Evolutionary conservation across 2,888 invertebrate genomes (phyloP).

Genomic region (Lochmaea crataegi): DNA sequence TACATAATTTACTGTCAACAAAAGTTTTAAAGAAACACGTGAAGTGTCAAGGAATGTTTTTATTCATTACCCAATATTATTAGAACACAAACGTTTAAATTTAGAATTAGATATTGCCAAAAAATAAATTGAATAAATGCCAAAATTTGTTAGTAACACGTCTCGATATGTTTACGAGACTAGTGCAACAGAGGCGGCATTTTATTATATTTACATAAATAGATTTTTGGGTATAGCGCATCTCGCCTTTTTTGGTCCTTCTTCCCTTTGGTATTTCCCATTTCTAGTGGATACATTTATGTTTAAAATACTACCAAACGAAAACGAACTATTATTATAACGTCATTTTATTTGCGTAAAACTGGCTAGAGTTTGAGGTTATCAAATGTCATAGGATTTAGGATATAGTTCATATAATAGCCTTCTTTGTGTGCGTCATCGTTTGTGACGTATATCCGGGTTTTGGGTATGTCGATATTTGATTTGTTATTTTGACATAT

Average conservation of each 20-base stretch:
- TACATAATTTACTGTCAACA: not conserved
- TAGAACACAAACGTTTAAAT: constrained; percentile 13
- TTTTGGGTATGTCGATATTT: too few relatives aligned
- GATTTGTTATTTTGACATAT: too few relatives aligned
- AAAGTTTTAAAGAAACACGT: constrained; percentile 7
- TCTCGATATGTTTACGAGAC: constrained; percentile 5
- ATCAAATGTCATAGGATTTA: too few relatives aligned
- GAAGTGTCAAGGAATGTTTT: constrained; percentile 5
- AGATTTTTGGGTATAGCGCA: not conserved
- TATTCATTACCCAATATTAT: constrained; percentile 5
- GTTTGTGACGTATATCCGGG: too few relatives aligned
- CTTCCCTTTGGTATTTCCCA: not conserved
- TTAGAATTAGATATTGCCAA: constrained; percentile 4
- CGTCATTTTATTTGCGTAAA: too few relatives aligned
- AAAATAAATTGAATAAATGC: not conserved
- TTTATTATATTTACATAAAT: constrained; percentile 14
- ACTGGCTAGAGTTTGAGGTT: too few relatives aligned
- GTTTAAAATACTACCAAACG: too few relatives aligned
- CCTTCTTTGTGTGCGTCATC: too few relatives aligned
- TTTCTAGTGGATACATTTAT: not conserved
- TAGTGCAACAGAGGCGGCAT: constrained; percentile 8
- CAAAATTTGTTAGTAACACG: constrained; percentile 4
- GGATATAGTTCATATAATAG: too few relatives aligned
- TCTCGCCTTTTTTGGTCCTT: constrained; percentile 7
- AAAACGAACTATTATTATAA: too few relatives aligned